Percentiles rank a stretch among this genome's conserved stretches.
Conservation (phyloP, 2,797 vertebrate genomes). For the Arctocebus calabarensis region DNA sequence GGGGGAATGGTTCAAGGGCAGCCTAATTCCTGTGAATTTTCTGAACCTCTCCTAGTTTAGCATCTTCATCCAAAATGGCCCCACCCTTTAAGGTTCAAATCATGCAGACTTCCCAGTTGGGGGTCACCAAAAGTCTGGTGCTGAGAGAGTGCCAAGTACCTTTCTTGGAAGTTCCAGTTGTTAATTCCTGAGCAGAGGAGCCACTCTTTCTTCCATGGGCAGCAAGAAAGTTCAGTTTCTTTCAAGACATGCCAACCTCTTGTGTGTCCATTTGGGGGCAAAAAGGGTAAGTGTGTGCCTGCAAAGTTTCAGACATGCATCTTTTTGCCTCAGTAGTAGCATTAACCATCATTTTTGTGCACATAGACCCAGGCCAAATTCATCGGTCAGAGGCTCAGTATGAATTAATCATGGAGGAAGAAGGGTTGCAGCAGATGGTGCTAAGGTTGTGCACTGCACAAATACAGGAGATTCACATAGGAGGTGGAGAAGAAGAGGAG, state of each 20-base stretch:
- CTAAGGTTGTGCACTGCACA: not conserved
- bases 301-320: not conserved
- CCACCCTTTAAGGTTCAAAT: not conserved
- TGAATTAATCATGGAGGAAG: not conserved
- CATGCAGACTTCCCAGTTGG: not conserved
- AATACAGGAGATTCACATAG: too few species aligned
- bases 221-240: not conserved
- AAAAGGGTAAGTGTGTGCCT: not conserved
- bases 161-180: not conserved
- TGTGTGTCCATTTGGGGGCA: not conserved
- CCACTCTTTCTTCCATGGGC: not conserved
- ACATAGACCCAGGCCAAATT: not conserved
- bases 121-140: not conserved
- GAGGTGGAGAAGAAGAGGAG: not conserved
- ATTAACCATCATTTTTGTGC: not conserved
- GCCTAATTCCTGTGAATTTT: not conserved
- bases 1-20: not conserved
- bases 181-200: not conserved
- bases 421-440: not conserved
- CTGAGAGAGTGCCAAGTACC: not conserved
- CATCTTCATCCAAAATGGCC: conserved; percentile 54
- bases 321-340: not conserved
- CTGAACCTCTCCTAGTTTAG: not conserved
- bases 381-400: not conserved
- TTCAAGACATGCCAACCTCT: not conserved